Evolutionary conservation across 37 sponge, comb jelly and placozoan genomes (phyloP).

Genomic region (Petrosia ficiformis): DNA sequence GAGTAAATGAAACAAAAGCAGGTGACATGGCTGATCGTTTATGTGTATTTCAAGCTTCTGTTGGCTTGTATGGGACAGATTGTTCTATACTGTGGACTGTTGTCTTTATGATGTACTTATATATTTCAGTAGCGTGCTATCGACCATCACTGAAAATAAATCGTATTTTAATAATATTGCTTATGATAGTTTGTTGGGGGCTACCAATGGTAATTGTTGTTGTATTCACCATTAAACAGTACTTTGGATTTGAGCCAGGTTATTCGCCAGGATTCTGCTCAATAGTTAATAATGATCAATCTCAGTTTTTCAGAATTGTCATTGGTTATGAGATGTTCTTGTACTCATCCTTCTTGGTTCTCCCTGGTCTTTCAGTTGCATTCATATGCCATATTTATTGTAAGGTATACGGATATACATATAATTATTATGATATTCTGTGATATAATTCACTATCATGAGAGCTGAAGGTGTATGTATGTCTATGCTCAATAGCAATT

Average conservation of each 20-base stretch:
- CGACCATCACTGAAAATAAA: neutral
- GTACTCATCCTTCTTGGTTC: conserved; percentile 42
- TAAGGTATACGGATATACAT: too few relatives aligned
- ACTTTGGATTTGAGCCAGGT: conserved; percentile 10
- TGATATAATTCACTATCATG: too few relatives aligned
- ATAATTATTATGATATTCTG: neutral
- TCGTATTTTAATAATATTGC: neutral
- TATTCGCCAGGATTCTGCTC: neutral
- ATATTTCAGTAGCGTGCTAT: neutral
- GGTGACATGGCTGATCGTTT: neutral
- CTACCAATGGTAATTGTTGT: neutral
- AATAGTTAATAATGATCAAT: neutral
- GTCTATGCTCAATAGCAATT: too few relatives aligned
- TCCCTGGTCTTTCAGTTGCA: conserved; percentile 24
- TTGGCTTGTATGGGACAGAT: conserved; percentile 10
- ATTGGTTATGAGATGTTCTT: conserved; percentile 70
- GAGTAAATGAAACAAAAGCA: neutral
- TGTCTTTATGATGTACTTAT: neutral
- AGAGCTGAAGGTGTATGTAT: too few relatives aligned
- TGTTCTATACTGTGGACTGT: conserved; percentile 9
- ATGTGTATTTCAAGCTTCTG: conserved; percentile 2
- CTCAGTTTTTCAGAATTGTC: conserved; percentile 2
- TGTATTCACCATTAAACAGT: neutral
- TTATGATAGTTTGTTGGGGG: conserved; percentile 1
- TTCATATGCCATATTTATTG: neutral